phyloP scores from a whole-genome alignment of 2,797 vertebrate genomes.

The Orestias chungarensis region DNA sequence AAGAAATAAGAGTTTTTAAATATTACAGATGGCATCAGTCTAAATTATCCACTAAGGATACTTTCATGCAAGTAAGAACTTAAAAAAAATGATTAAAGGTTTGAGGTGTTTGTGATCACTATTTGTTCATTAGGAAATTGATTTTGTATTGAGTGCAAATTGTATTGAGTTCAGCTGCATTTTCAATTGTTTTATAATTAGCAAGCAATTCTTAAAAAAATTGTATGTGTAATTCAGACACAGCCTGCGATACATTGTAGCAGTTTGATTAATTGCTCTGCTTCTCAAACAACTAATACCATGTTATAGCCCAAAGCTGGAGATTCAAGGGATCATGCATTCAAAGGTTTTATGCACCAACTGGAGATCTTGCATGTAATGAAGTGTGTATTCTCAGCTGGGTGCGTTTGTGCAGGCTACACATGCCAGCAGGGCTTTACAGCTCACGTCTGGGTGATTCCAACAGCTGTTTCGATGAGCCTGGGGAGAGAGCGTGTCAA shows the following conservation, averaged over 20 bases:
- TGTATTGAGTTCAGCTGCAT: neutral
- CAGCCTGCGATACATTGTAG: slow-evolving; percentile 32
- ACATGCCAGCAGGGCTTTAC: slow-evolving; percentile 66
- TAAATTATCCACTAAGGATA: neutral
- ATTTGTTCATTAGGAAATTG: neutral
- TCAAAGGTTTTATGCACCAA: slow-evolving; percentile 69
- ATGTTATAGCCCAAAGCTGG: slow-evolving; percentile 44
- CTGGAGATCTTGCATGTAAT: slow-evolving; percentile 70
- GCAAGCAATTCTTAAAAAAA: slow-evolving; percentile 20
- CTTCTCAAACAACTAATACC: slow-evolving; percentile 37
- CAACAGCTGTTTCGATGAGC: slow-evolving; percentile 76
- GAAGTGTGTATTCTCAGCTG: slow-evolving; percentile 73
- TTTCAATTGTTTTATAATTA: neutral
- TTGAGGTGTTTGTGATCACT: neutral
- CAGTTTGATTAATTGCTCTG: slow-evolving; percentile 52
- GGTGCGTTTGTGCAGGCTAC: slow-evolving; percentile 63
- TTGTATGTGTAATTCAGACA: slow-evolving; percentile 26
- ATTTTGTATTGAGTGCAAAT: neutral
- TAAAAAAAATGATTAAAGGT: neutral
- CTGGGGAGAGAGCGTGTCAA: slow-evolving; percentile 69
- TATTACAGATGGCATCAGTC: too few species aligned
- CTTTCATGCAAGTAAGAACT: too few species aligned
- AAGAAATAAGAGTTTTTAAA: too few species aligned
- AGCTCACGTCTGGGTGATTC: slow-evolving; percentile 68
- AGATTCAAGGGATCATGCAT: slow-evolving; percentile 66